Base-by-base conservation (phyloP, 2,888 invertebrate species). In the Nematopogon swammerdamellus region DNA sequence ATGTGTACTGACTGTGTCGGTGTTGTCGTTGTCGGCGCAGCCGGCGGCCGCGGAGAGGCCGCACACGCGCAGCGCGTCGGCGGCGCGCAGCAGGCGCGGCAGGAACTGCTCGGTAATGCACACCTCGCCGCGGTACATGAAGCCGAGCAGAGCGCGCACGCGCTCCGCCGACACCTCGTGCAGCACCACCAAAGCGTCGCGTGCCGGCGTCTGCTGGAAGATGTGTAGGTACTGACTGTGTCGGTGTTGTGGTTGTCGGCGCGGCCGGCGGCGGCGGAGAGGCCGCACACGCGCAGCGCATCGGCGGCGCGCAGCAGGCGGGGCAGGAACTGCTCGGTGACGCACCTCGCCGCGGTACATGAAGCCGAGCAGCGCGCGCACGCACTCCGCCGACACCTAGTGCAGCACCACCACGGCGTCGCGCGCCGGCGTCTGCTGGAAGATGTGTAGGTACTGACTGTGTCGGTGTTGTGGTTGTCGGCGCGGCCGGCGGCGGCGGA, bases 341-440 rank as follows among this genome's bases (percentile, higher is more conserved):
- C 86, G 68, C 86, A 88, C 88, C 67, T 88, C 88, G 5, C 88
- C 88, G 61, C 87, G 85, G 63, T 88, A 88, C 82, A 88, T 87
- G 64, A 88, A 88, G 61, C 84, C 83, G 55, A 88, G 72, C 47
- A 88, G 64, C 20, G 85, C 84, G 59, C 82, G 81, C 60, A 88
- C 68, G 59, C 87, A 86, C 55, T 80, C 80, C 56, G 84, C 84
- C 63, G 85, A 83, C 58, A 88, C 86, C 72, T 88, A 87, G 67
- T 87, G 85, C 52, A 88, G 80, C 59, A 88, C 87, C 72, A 88
- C 86, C 67, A 88, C 87, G 57, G 88, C 36, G 8, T 36, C 36
- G 36, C n/a, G 36, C 8, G 36, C 36, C 8, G 36, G 36, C 36
- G 36, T 14, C 36, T 36, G 36, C 77, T 83, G 82, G 60, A 85